phyloP scores from a whole-genome alignment of 2,797 vertebrate genomes.

The Pantherophis alleghaniensis region DNA sequence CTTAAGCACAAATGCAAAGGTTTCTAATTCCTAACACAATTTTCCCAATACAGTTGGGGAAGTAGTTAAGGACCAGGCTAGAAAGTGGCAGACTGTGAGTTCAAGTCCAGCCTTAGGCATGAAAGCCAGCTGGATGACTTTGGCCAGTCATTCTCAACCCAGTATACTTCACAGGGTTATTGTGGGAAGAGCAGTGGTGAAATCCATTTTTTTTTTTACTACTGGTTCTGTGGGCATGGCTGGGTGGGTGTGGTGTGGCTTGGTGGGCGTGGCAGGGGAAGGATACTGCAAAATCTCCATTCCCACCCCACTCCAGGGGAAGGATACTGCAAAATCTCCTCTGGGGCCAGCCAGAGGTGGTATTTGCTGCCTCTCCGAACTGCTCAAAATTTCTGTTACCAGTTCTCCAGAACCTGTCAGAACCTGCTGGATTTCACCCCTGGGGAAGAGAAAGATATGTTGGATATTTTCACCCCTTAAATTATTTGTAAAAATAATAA shows the following conservation, averaged over 20 bases:
- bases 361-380: no score
- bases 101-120: not conserved
- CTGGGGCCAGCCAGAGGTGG: no score
- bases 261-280: no score
- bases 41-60: not conserved
- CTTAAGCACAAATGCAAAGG: not conserved
- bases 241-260: no score
- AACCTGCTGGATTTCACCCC: no score
- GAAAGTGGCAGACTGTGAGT: not conserved
- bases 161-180: not conserved
- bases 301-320: no score
- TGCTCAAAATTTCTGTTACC: no score
- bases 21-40: not conserved
- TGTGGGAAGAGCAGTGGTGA: not conserved
- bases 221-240: no score
- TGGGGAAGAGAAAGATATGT: not conserved
- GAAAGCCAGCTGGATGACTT: not conserved
- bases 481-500: not conserved
- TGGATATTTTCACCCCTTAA: not conserved
- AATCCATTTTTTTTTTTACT: no score
- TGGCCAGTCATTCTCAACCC: not conserved
- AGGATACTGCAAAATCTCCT: no score
- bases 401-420: no score
- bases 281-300: no score
- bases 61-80: not conserved